Evolutionary conservation across 1,140 invertebrate species (phyloP), one percentile per base, ranked within the genome.

Genomic region (Zeugodacus cucurbitae): DNA sequence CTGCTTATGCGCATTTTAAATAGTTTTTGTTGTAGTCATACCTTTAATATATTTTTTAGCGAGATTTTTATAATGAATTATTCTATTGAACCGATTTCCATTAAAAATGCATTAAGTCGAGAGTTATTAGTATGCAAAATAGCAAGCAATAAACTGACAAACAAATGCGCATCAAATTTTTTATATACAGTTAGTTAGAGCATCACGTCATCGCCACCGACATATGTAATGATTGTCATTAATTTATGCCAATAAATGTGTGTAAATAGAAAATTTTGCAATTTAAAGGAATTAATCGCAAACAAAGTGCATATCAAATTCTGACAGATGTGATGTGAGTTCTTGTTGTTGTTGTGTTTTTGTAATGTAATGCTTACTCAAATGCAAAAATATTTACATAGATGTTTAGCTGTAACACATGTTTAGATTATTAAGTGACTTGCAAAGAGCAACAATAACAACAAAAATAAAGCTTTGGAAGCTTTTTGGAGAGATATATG

Each of bases 191-290:
- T 41, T 32, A 22, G 34, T n/a, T 74, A 41, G 20, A 41, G 67
- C 34, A 32, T 74, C 34, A 74, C 67, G 34, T 74, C 67, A 74
- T 37, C 34, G 1, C 34, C 5, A 41, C 6, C 34, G 20, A n/a
- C 20, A 74, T 8, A 64, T 74, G 8, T 37, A 37, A 32, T 32
- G 34, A 74, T 74, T 74, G 2, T 41, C 67, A 74, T 74, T 74
- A 74, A 74, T 74, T 74, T 74, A 74, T 74, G 67, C 67, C 67
- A 74, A 74, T 74, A 74, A 74, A 74, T 74, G 32, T 74, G 32
- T 37, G 67, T 74, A 37, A 32, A 74, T 74, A 37, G 11, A 74
- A 41, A 74, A 74, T 37, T 44, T 54, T 8, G 34, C 34, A 74
- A 74, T 74, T 74, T 74, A 8, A 37, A 37, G 34, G 41, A 74